These are phyloP conservation scores for Riparia riparia DNA, from an alignment of 2,113 vertebrate species.

Conservation along the genomic window DNA sequence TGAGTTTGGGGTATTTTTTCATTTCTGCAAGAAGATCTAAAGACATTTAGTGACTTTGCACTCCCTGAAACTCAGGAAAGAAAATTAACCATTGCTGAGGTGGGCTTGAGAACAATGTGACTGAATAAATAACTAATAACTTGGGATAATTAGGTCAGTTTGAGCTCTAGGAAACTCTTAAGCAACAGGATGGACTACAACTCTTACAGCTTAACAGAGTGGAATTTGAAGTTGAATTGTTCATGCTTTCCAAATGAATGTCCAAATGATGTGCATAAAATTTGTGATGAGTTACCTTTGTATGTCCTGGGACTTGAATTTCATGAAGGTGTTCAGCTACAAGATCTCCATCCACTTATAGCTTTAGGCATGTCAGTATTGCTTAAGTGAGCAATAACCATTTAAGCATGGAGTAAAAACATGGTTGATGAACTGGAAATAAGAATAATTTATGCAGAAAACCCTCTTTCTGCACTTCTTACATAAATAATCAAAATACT, in stretches of 20 bases:
- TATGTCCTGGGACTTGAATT: background rate
- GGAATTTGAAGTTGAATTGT: background rate
- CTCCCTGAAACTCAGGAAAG: background rate
- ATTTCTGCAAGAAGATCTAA: background rate
- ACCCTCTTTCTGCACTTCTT: constrained; percentile 49
- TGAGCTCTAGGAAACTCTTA: background rate
- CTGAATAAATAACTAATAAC: background rate
- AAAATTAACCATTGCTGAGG: background rate
- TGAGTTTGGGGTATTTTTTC: background rate
- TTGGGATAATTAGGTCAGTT: background rate
- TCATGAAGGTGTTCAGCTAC: constrained; percentile 27
- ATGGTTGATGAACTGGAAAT: constrained; percentile 50
- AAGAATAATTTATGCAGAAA: constrained; percentile 66
- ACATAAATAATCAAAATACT: constrained; percentile 46
- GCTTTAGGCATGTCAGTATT: background rate
- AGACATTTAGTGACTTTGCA: background rate
- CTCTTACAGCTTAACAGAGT: background rate
- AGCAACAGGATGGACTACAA: background rate
- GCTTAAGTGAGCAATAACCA: constrained; percentile 53
- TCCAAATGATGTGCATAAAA: background rate
- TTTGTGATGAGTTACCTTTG: background rate
- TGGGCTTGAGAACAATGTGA: fast-evolving
- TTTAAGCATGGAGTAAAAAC: constrained; percentile 47
- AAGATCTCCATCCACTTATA: background rate
- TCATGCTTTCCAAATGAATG: background rate